Evolutionary conservation across 2,113 vertebrate species (phyloP), one percentile per base, ranked within the genome.

Genomic region (Platichthys flesus): DNA sequence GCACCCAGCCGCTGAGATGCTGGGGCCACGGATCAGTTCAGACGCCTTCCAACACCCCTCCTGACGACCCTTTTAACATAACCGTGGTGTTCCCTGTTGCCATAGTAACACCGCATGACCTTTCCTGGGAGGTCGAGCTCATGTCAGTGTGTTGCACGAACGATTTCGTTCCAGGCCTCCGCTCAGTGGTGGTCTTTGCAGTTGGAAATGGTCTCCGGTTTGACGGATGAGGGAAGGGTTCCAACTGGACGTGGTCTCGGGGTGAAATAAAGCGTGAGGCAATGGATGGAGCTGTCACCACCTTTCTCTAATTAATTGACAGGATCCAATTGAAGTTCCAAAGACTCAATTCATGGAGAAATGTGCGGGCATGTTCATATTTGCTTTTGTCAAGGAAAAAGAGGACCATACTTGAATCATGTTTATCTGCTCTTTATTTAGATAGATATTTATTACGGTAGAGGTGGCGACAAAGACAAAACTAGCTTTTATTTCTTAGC

Each of bases 301-400:
- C 63, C 81, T 67, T 83, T 8, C 60, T 87, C 81, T 90, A 91
- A 89, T 91, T 89, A 91, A 89, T 76, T 81, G 87, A 90, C 86
- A 89, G 71, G 75, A 73, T 86, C 71, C 71, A 65, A 63, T 88
- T 76, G 71, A 71, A 64, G 75, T 37, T 79, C 74, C 76, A 66
- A 64, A 49, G 79, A 78, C 73, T 83, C 64, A 74, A 67, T 85
- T 85, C 40, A 68, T 51, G 35, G 58, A 64, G 55, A 76, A 75
- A 80, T 76, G 70, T 65, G 26, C 58, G 58, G 70, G 54, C 42
- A 76, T 59, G 31, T 31, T 31, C 31, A 31, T 31, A 31, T 31
- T 31, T 31, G 31, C 20, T 84, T 87, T 81, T 57, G 59, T 37
- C 62, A 56, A 63, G 52, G 42, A 23, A 37, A 62, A 57, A 75